Percentiles rank a stretch among this genome's conserved stretches.
Conservation (phyloP, 1,140 invertebrate species). For the Branchinecta lindahli region DNA sequence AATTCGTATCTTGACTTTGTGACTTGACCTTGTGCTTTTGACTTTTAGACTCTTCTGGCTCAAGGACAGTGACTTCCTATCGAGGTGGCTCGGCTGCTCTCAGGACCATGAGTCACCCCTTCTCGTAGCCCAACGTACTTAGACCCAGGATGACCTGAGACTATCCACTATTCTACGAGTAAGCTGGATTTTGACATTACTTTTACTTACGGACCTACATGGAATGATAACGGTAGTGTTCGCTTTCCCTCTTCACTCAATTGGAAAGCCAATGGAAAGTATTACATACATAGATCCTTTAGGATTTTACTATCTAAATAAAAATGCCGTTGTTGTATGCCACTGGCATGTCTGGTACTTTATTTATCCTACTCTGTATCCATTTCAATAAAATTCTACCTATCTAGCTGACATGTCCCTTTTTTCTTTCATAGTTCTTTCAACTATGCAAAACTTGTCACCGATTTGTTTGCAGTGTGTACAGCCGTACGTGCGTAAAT, state of each 20-base stretch:
- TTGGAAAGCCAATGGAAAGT: background rate
- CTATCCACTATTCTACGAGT: background rate
- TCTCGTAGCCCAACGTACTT: background rate
- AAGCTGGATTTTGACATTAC: background rate
- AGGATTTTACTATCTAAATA: no score
- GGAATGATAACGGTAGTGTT: background rate
- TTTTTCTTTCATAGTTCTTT: no score
- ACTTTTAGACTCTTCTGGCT: conserved; percentile 2
- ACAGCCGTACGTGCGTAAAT: no score
- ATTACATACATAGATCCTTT: background rate
- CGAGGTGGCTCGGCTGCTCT: background rate
- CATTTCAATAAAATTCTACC: no score
- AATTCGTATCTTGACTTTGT: no score
- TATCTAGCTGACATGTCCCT: no score
- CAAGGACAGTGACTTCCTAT: background rate
- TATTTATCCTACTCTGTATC: no score
- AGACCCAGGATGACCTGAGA: background rate
- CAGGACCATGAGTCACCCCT: background rate
- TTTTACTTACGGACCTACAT: background rate
- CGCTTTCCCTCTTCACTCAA: background rate
- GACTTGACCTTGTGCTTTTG: background rate
- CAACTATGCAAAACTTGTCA: no score
- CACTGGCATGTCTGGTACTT: no score
- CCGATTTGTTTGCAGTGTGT: no score
- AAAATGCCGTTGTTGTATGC: no score